phyloP scores from a whole-genome alignment of 2,888 invertebrate genomes.

The Gasteruption jaculator region DNA sequence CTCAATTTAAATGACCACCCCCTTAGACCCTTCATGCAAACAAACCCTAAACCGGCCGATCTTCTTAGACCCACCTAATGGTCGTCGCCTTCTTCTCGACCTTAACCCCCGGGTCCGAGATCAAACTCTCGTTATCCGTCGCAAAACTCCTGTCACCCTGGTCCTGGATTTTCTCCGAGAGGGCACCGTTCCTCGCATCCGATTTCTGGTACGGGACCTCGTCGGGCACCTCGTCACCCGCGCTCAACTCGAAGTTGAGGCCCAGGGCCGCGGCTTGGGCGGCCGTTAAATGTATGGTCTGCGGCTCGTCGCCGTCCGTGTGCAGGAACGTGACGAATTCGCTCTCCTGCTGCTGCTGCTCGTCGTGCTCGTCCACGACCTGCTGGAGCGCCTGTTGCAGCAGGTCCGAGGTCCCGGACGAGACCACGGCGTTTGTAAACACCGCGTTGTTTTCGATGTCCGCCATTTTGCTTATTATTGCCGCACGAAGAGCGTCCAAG shows the following conservation, averaged over 20 bases:
- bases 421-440: conserved; percentile 38
- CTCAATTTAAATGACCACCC: too few relatives aligned
- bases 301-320: conserved; percentile 37
- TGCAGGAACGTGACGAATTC: conserved; percentile 45
- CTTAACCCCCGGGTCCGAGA: too few relatives aligned
- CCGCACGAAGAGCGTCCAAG: too few relatives aligned
- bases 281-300: conserved; percentile 45
- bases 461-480: too few relatives aligned
- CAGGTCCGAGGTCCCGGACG: conserved; percentile 37
- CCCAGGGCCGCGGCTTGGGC: conserved; percentile 48
- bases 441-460: conserved; percentile 34
- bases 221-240: conserved; percentile 27
- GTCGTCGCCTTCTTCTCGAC: too few relatives aligned
- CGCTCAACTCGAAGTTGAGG: conserved; percentile 42
- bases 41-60: too few relatives aligned
- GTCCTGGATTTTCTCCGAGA: too few relatives aligned
- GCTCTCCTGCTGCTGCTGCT: conserved; percentile 27
- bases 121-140: too few relatives aligned
- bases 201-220: conserved; percentile 17
- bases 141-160: too few relatives aligned
- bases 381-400: conserved; percentile 45
- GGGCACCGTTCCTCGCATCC: too few relatives aligned
- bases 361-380: conserved; percentile 39
- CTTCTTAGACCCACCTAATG: too few relatives aligned
- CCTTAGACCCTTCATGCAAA: too few relatives aligned